A percentile compares a stretch with the other conserved stretches of the same genome.
Evolutionary conservation across 92 coral and sea anemone species (phyloP).

Genomic region (Paramuricea clavata): DNA sequence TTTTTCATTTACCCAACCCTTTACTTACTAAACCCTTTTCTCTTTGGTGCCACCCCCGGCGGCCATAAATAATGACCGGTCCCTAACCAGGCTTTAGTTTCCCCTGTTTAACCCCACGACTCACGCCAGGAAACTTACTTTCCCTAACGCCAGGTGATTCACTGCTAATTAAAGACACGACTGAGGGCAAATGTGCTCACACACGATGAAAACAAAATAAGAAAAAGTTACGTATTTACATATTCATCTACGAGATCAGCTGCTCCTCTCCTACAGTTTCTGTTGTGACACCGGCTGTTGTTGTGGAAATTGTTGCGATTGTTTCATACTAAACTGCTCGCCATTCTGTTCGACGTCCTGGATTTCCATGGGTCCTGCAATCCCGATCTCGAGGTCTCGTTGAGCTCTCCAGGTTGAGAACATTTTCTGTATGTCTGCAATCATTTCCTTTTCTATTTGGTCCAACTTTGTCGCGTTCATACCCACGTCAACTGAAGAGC

Average conservation of each 20-base stretch:
- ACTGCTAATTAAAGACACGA: too few species aligned
- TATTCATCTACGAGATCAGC: background rate
- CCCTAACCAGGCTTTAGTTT: too few species aligned
- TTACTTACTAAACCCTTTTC: too few species aligned
- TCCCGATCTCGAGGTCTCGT: constrained; percentile 27
- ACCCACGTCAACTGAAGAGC: background rate
- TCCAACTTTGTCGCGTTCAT: constrained; percentile 43
- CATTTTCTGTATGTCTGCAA: constrained; percentile 66
- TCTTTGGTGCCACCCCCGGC: too few species aligned
- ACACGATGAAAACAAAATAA: too few species aligned
- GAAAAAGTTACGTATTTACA: too few species aligned
- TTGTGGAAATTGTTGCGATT: background rate
- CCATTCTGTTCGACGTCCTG: background rate
- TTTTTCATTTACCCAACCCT: too few species aligned
- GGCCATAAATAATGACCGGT: too few species aligned
- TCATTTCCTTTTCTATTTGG: constrained; percentile 75
- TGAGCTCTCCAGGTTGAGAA: constrained; percentile 71
- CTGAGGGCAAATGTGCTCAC: too few species aligned
- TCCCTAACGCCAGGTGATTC: too few species aligned
- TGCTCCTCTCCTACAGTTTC: background rate
- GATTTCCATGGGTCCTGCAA: background rate
- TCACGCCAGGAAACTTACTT: too few species aligned
- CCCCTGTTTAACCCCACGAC: too few species aligned
- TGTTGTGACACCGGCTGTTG: background rate
- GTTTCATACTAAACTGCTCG: background rate